A percentile compares a stretch with the other conserved stretches of the same genome.
Evolutionary conservation across 2,888 invertebrate genomes (phyloP).

Genomic region (Branchellion lobata): DNA sequence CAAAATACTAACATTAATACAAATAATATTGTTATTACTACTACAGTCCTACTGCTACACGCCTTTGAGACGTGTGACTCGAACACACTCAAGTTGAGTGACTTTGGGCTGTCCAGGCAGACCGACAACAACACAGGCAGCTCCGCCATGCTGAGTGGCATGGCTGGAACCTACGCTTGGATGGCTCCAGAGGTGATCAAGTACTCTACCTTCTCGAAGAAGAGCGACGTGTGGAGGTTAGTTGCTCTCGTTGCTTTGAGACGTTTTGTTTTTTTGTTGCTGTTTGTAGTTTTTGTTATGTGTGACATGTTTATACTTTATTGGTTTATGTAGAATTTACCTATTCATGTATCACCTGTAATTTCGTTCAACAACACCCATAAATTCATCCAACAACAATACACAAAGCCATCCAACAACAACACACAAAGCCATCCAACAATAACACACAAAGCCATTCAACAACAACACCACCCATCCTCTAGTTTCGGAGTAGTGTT

Average conservation of each 20-base stretch:
- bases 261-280: neutral
- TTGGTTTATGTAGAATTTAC: neutral
- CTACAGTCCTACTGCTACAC: slow-evolving; percentile 4
- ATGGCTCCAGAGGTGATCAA: slow-evolving; percentile 95
- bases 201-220: slow-evolving; percentile 91
- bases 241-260: too few relatives aligned
- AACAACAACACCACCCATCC: too few relatives aligned
- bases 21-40: too few relatives aligned
- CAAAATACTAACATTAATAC: too few relatives aligned
- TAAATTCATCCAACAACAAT: too few relatives aligned
- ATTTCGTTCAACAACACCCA: too few relatives aligned
- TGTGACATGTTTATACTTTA: neutral
- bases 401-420: too few relatives aligned
- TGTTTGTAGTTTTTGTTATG: neutral
- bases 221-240: slow-evolving; percentile 92
- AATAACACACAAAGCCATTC: too few relatives aligned
- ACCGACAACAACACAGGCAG: slow-evolving; percentile 81
- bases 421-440: too few relatives aligned
- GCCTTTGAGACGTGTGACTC: neutral
- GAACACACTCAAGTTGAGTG: slow-evolving; percentile 93
- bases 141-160: slow-evolving; percentile 78
- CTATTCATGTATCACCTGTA: too few relatives aligned
- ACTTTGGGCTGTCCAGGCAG: slow-evolving; percentile 91
- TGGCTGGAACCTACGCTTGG: slow-evolving; percentile 92
- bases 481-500: slow-evolving; percentile 16